phyloP scores from a whole-genome alignment of 2,797 vertebrate species.

The Toxotes lorentzi region DNA sequence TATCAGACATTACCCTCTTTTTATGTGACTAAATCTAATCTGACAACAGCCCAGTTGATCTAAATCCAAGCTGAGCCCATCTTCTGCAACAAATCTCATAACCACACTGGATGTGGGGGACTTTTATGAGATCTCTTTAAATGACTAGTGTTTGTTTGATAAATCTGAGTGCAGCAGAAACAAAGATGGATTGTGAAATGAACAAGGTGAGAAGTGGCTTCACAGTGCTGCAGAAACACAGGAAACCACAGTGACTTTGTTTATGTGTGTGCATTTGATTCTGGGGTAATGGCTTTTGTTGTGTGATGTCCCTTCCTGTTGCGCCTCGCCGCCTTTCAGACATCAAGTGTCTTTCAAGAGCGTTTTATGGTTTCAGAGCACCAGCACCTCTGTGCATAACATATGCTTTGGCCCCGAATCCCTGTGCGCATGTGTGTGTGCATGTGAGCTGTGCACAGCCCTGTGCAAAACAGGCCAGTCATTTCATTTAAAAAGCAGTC shows the following conservation, averaged over 20 bases:
- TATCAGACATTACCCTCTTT: background rate
- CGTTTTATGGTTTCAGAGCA: conserved; percentile 23
- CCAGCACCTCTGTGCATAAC: conserved; percentile 15
- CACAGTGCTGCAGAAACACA: conserved; percentile 60
- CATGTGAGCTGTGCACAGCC: conserved; percentile 1
- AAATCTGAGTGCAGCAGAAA: conserved; percentile 11
- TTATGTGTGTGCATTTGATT: conserved; percentile 37
- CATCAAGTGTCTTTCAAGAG: conserved; percentile 13
- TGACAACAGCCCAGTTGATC: conserved; percentile 22
- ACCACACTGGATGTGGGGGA: too few relatives aligned
- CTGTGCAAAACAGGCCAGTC: conserved; percentile 57
- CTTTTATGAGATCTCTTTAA: background rate
- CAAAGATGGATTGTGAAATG: conserved; percentile 32
- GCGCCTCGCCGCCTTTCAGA: conserved; percentile 4
- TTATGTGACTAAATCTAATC: background rate
- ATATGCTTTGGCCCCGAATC: conserved; percentile 7
- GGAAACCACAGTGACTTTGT: conserved; percentile 75
- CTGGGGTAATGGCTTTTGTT: conserved; percentile 31
- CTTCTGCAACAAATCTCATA: conserved; percentile 7
- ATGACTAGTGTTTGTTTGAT: conserved; percentile 38
- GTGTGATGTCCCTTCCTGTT: conserved; percentile 66
- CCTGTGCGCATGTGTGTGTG: conserved; percentile 4
- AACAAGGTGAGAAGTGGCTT: background rate
- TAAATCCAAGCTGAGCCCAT: background rate
- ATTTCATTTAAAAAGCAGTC: conserved; percentile 68